Conservation (phyloP, 2,113 vertebrate genomes). For the Dromaius novaehollandiae region DNA sequence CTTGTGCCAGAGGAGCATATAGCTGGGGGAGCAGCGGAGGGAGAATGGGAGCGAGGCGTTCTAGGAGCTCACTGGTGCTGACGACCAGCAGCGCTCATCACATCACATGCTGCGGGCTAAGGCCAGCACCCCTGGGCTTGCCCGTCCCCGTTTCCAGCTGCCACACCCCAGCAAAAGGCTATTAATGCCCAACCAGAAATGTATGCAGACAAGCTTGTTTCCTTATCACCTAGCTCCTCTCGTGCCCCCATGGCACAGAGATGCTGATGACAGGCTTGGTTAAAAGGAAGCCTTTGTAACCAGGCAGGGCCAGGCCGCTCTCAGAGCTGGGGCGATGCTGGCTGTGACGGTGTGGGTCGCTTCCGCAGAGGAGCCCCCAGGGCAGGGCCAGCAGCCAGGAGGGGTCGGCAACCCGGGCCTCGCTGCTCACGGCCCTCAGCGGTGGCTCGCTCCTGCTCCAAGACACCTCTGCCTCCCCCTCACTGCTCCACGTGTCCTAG, state of each 20-base stretch:
- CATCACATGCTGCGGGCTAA: no score
- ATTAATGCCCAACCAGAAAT: neutral
- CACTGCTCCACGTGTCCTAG: neutral
- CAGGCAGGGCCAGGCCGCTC: neutral
- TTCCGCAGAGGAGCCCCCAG: neutral
- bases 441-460: neutral
- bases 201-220: neutral
- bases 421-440: neutral
- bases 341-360: neutral
- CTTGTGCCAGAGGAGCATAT: neutral
- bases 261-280: neutral
- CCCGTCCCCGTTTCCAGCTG: neutral
- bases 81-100: no score
- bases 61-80: no score
- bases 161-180: neutral
- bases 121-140: no score
- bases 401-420: no score
- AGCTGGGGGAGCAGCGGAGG: no score
- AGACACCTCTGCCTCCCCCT: no score
- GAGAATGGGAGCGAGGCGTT: no score
- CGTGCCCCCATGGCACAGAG: neutral
- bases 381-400: no score
- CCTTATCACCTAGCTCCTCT: neutral
- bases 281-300: neutral
- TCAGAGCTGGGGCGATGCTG: rapidly evolving